Percentiles rank a stretch among this genome's conserved stretches.
Conservation (phyloP, 2,113 vertebrate species). For the Dromiciops gliroides region DNA sequence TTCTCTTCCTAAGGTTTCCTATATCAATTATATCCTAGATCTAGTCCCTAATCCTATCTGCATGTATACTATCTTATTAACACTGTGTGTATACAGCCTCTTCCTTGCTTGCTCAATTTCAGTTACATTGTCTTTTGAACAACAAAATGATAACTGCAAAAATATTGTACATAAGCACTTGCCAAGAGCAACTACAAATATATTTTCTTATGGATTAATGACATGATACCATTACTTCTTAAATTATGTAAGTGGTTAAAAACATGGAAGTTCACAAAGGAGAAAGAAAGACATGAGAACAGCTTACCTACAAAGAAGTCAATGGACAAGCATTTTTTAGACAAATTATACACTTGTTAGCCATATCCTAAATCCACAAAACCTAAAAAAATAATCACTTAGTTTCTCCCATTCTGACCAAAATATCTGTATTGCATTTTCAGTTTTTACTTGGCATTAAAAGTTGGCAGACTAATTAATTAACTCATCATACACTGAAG, state of each 20-base stretch:
- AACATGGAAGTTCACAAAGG: constrained; percentile 49
- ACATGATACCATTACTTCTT: constrained; percentile 42
- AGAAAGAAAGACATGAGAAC: constrained; percentile 41
- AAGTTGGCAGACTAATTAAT: background rate
- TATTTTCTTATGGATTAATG: constrained; percentile 2
- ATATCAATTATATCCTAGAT: background rate
- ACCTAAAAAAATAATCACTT: constrained; percentile 39
- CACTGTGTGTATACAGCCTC: background rate
- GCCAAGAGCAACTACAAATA: constrained; percentile 36
- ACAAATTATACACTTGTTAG: background rate
- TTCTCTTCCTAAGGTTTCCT: background rate
- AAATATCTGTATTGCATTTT: background rate
- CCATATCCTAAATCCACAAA: background rate
- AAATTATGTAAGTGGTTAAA: constrained; percentile 49
- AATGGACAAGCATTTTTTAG: constrained; percentile 41
- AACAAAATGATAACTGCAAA: background rate
- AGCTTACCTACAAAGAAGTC: constrained; percentile 46
- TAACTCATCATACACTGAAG: background rate
- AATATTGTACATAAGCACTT: constrained; percentile 1
- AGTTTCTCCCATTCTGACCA: constrained; percentile 1
- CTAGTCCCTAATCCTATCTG: background rate
- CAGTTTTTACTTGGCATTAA: background rate
- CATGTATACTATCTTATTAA: background rate
- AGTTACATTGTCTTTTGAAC: constrained; percentile 19
- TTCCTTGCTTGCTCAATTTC: background rate